Evolutionary conservation across 2,888 invertebrate genomes (phyloP).

Genomic region (Malthinus flaveolus): DNA sequence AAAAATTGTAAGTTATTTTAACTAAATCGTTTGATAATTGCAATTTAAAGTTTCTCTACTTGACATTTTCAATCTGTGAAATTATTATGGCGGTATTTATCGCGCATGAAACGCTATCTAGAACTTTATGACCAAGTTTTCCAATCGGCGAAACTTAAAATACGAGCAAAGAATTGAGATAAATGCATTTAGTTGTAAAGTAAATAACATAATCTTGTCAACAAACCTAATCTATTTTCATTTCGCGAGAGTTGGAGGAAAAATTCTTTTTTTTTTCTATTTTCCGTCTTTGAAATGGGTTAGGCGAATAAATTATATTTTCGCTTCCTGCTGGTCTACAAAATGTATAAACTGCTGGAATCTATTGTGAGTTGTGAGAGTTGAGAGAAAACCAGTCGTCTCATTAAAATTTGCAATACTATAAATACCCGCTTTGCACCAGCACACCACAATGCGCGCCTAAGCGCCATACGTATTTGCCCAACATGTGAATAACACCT

Average conservation of each 20-base stretch:
- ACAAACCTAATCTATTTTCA: constrained; percentile 19
- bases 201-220: background rate
- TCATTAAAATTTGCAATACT: constrained; percentile 42
- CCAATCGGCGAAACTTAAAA: constrained; percentile 11
- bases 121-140: constrained; percentile 38
- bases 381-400: constrained; percentile 41
- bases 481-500: constrained; percentile 34
- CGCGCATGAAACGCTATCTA: constrained; percentile 42
- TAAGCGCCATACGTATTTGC: constrained; percentile 29
- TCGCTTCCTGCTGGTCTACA: constrained; percentile 47
- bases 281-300: constrained; percentile 19
- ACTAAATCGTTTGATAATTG: constrained; percentile 6
- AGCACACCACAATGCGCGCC: constrained; percentile 28
- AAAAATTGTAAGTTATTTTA: background rate
- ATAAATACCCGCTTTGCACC: constrained; percentile 37
- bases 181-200: constrained; percentile 40
- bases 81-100: constrained; percentile 37
- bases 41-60: constrained; percentile 3
- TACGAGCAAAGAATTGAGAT: constrained; percentile 32
- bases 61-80: constrained; percentile 36
- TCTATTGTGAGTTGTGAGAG: no score
- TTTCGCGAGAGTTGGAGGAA: background rate
- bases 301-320: constrained; percentile 39
- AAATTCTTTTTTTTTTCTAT: background rate
- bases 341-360: constrained; percentile 44